Evolutionary conservation across 2,113 vertebrate species (phyloP).

Genomic region (Trematocara marginatum): DNA sequence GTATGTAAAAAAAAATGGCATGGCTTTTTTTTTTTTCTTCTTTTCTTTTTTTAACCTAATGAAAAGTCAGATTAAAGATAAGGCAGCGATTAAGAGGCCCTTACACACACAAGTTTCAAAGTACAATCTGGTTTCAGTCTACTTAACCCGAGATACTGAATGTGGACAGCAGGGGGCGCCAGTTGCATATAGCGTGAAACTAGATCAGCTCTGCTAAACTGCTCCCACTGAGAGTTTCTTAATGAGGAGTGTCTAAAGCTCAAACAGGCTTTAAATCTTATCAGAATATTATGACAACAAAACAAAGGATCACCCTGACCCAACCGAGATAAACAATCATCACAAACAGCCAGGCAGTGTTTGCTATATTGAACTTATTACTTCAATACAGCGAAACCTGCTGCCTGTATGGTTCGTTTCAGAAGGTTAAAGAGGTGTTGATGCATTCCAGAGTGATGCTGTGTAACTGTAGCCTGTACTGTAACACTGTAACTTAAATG

Average conservation of each 20-base stretch:
- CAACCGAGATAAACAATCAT: too few relatives aligned
- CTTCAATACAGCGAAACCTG: neutral
- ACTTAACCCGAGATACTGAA: neutral
- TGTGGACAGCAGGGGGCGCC: slow-evolving; percentile 2
- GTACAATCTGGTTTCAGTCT: neutral
- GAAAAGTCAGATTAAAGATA: neutral
- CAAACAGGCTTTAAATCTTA: neutral
- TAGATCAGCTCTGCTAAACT: neutral
- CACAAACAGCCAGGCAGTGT: neutral
- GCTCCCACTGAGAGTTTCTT: neutral
- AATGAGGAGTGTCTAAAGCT: neutral
- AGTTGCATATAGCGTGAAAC: neutral
- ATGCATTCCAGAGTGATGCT: neutral
- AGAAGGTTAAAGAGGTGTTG: neutral
- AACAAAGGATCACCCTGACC: neutral
- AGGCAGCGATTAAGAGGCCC: neutral
- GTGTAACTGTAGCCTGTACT: neutral
- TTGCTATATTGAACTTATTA: neutral
- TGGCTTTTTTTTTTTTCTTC: neutral
- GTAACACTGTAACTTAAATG: neutral
- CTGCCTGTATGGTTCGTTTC: neutral
- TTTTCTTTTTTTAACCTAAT: neutral
- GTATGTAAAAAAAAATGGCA: neutral
- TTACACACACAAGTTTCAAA: neutral
- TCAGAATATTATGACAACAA: neutral